A percentile compares a stretch with the other conserved stretches of the same genome.
These are phyloP conservation scores for Rhagonycha lutea DNA, from an alignment of 2,888 invertebrate species.

Conservation along the genomic window DNA sequence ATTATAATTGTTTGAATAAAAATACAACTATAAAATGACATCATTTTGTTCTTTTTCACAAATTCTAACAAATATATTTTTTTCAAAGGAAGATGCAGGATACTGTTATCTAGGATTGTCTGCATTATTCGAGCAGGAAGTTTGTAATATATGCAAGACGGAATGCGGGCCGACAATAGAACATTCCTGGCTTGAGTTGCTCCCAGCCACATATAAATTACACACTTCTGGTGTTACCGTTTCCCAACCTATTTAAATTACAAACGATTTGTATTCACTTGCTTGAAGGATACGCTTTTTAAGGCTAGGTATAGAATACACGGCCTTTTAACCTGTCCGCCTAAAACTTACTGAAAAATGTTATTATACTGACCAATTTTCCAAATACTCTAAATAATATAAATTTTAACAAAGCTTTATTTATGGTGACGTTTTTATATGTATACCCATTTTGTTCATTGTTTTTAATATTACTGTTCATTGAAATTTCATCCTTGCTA, in stretches of 20 bases:
- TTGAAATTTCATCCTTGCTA: neutral
- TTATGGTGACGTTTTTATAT: neutral
- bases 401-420: neutral
- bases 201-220: slow-evolving; percentile 35
- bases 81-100: slow-evolving; percentile 38
- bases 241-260: slow-evolving; percentile 32
- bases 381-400: neutral
- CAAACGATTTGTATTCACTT: slow-evolving; percentile 31
- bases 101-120: slow-evolving; percentile 42
- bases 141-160: slow-evolving; percentile 41
- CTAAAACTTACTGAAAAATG: neutral
- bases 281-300: slow-evolving; percentile 15
- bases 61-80: slow-evolving; percentile 40
- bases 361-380: neutral
- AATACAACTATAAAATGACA: neutral
- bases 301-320: neutral
- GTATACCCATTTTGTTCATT: neutral
- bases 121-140: slow-evolving; percentile 39
- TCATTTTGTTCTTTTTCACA: slow-evolving; percentile 19
- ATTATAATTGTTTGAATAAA: neutral
- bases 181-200: slow-evolving; percentile 31
- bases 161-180: slow-evolving; percentile 38
- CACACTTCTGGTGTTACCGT: slow-evolving; percentile 29
- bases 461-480: neutral
- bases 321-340: neutral